These are phyloP conservation scores for Agrotis exclamationis DNA, from an alignment of 2,888 invertebrate species.

Conservation along the genomic window DNA sequence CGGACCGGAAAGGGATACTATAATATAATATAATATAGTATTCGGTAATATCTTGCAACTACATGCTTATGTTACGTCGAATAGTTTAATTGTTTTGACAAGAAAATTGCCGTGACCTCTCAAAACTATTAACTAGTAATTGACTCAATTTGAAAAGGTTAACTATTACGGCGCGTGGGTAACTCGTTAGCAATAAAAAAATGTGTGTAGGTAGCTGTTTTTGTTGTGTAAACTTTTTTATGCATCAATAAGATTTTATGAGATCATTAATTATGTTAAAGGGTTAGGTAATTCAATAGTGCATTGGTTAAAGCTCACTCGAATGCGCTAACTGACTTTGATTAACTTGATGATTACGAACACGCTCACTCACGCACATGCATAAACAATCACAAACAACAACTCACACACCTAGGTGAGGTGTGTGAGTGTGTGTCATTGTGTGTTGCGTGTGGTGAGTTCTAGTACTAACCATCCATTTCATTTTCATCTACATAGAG, in stretches of 20 bases:
- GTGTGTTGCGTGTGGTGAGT: too few relatives aligned
- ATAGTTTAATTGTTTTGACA: constrained; percentile 60
- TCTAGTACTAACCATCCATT: too few relatives aligned
- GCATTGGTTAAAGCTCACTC: constrained; percentile 9
- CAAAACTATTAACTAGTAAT: constrained; percentile 61
- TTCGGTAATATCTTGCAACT: constrained; percentile 2
- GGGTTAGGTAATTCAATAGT: neutral
- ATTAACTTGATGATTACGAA: neutral
- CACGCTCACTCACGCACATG: too few relatives aligned
- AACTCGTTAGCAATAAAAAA: constrained; percentile 9
- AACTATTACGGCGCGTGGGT: constrained; percentile 34
- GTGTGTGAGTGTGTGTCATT: too few relatives aligned
- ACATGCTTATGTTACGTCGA: constrained; percentile 12
- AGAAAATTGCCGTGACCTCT: constrained; percentile 63
- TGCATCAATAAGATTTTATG: constrained; percentile 16
- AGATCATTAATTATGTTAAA: constrained; percentile 3
- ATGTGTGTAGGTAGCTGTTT: constrained; percentile 13
- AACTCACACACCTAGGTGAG: too few relatives aligned
- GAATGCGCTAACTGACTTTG: neutral
- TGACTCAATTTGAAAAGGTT: constrained; percentile 64
- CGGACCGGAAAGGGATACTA: too few relatives aligned
- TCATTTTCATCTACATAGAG: too few relatives aligned
- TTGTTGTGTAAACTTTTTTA: constrained; percentile 45
- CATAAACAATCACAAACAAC: too few relatives aligned
- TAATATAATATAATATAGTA: too few relatives aligned